Base-by-base conservation (phyloP, 2,797 vertebrate species). In the Lycodopsis pacificus region DNA sequence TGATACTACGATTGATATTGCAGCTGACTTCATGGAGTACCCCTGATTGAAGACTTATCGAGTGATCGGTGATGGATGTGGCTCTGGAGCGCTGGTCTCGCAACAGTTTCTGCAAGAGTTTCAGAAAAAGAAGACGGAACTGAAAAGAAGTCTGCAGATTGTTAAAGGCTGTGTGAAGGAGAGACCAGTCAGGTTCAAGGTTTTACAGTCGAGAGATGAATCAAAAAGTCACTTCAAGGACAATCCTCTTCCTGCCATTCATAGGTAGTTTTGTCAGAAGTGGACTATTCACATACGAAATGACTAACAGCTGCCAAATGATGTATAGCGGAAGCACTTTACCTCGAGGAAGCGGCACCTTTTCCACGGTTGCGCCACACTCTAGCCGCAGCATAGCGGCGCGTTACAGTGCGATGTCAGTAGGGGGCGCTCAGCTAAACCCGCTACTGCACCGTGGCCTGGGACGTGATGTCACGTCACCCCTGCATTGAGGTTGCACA, bases 31-130 rank as follows among this genome's bases (percentile, higher is more conserved):
- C 19, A 10, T 10, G 20, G n/a, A 49, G 19, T 11, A n/a, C 48
- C 7, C 10, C 15, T 59, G 22, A 71, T 69, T 48, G 54, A 67
- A 73, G 38, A 46, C 22, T 4, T 4, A 57, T 48, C 44, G 62
- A 58, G 36, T 13, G 3, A 51, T 74, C 65, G 44, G 6, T 59
- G 19, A 34, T 53, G 17, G 54, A 14, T 30, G 19, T n/a, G 22
- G 32, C n/a, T 19, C 44, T 10, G 36, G 9, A 14, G 13, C 40
- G 20, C 20, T 49, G 11, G 48, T 19, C 15, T 17, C 44, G 8
- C 9, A 32, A 54, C 30, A 42, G 34, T 22, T 58, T 49, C 6
- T 71, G 38, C 8, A 5, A n/a, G 32, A 40, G 12, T 27, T 38
- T 40, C 5, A 22, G 20, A 25, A 2, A 6, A 22, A 14, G 12